phyloP scores from a whole-genome alignment of 2,113 vertebrate species.

The Gallinago media region DNA sequence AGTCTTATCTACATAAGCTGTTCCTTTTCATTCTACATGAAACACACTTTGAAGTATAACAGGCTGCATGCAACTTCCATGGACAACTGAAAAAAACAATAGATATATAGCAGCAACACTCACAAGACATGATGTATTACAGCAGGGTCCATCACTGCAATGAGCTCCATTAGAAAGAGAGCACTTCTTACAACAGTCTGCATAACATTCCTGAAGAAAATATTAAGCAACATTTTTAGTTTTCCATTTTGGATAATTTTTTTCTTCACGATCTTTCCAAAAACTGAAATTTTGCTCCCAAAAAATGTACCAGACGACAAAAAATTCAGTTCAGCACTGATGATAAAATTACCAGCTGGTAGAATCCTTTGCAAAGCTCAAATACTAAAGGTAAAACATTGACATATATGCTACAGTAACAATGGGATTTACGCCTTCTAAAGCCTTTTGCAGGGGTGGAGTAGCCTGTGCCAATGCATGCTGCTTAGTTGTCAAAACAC shows the following conservation, averaged over 20 bases:
- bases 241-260: not conserved
- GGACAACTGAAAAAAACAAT: not conserved
- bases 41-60: not conserved
- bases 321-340: not conserved
- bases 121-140: conserved; percentile 92
- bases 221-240: not conserved
- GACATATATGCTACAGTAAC: not conserved
- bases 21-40: not conserved
- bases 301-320: not conserved
- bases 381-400: not conserved
- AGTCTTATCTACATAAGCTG: not conserved
- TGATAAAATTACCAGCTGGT: not conserved
- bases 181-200: conserved; percentile 96
- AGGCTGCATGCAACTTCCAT: not conserved
- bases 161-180: conserved; percentile 96
- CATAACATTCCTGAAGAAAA: conserved; percentile 89
- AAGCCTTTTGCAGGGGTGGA: not conserved
- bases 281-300: no score
- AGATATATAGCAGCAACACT: conserved; percentile 20
- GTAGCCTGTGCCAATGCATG: not conserved
- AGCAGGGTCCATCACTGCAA: conserved; percentile 96
- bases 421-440: not conserved
- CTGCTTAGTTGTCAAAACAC: not conserved
- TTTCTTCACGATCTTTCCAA: not conserved
- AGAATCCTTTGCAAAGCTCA: not conserved